phyloP scores from a whole-genome alignment of 2,888 invertebrate genomes.

The Hedychridium roseum region DNA sequence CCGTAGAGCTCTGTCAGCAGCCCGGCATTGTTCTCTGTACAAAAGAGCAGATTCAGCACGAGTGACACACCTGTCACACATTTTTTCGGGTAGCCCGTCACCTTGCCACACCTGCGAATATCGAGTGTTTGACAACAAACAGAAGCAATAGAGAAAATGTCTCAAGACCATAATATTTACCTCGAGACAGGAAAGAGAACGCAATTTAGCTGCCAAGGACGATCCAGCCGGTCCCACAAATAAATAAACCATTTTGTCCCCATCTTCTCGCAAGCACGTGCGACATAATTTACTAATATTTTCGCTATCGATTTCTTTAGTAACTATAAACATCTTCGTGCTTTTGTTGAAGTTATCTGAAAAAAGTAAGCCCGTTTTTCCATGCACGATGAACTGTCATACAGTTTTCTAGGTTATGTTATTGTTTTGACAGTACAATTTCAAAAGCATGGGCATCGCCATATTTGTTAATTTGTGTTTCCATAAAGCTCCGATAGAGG shows the following conservation, averaged over 20 bases:
- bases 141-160: background rate
- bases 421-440: background rate
- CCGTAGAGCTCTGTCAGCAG: slow-evolving; percentile 58
- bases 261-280: slow-evolving; percentile 59
- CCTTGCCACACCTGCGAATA: slow-evolving; percentile 57
- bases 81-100: slow-evolving; percentile 60
- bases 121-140: background rate
- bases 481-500: too few relatives aligned
- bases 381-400: too few relatives aligned
- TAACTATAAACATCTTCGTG: slow-evolving; percentile 57
- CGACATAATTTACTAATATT: slow-evolving; percentile 60
- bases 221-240: slow-evolving; percentile 60
- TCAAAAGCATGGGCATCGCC: background rate
- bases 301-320: slow-evolving; percentile 59
- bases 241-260: slow-evolving; percentile 59
- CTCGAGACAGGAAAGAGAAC: slow-evolving; percentile 59
- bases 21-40: slow-evolving; percentile 60
- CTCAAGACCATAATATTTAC: slow-evolving; percentile 30
- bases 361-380: too few relatives aligned
- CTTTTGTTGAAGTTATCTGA: background rate
- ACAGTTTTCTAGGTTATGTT: slow-evolving; percentile 2
- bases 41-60: slow-evolving; percentile 60
- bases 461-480: too few relatives aligned
- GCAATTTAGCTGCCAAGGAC: slow-evolving; percentile 59
- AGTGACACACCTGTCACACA: slow-evolving; percentile 59